Conservation (phyloP, 2,113 vertebrate species). For the Spizaetus ornatus region DNA sequence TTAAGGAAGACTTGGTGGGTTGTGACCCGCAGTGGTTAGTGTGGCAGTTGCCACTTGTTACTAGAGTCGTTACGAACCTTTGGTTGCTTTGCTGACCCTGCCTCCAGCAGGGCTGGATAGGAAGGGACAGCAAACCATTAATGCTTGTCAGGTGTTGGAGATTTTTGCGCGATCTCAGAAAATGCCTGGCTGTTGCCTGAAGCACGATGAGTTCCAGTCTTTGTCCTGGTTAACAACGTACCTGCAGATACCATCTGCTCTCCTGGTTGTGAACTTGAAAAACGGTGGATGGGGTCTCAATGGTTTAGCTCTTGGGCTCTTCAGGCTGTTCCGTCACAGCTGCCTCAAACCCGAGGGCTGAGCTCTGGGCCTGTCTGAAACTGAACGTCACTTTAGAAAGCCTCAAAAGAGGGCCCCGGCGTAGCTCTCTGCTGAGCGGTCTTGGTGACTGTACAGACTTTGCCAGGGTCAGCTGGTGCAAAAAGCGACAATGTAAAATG, state of each 20-base stretch:
- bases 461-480: too few species aligned
- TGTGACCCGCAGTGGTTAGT: too few species aligned
- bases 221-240: too few species aligned
- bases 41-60: not conserved
- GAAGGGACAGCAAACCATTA: not conserved
- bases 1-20: not conserved
- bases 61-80: not conserved
- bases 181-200: not conserved
- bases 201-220: not conserved
- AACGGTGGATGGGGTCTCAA: too few species aligned
- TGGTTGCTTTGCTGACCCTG: not conserved
- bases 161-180: too few species aligned
- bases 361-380: not conserved
- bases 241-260: not conserved
- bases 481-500: not conserved
- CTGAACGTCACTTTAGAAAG: not conserved
- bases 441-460: accelerated
- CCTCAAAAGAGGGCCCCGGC: not conserved
- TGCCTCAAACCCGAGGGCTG: not conserved
- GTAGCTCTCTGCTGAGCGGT: not conserved
- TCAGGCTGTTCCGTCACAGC: not conserved
- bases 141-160: not conserved
- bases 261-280: too few species aligned
- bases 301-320: not conserved
- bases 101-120: not conserved